Percentiles rank a stretch among this genome's conserved stretches.
phyloP scores from a whole-genome alignment of 1,140 invertebrate genomes.

The Heterodera carotae region DNA sequence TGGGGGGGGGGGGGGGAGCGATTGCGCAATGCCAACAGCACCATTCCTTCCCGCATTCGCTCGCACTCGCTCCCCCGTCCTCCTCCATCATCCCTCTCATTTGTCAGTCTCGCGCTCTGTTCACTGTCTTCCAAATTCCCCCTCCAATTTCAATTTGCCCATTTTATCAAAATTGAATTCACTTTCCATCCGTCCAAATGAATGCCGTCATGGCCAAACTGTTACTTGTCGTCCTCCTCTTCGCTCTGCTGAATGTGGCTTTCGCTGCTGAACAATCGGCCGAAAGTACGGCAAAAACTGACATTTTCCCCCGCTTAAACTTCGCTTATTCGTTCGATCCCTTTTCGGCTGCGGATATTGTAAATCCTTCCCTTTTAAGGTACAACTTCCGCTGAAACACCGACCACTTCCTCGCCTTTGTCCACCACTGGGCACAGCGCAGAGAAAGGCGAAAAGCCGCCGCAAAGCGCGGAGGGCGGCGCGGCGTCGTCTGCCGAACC shows the following conservation, averaged over 20 bases:
- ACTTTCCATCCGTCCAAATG: background rate
- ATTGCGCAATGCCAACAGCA: constrained; percentile 18
- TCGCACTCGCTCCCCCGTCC: background rate
- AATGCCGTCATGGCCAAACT: background rate
- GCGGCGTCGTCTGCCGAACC: background rate
- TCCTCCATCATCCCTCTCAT: background rate
- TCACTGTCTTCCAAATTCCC: too few species aligned
- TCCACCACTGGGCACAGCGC: background rate
- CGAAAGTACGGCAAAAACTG: background rate
- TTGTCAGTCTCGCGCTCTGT: background rate
- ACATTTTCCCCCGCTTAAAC: background rate
- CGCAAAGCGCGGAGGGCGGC: background rate
- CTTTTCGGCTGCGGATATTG: too few species aligned
- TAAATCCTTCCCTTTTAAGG: background rate
- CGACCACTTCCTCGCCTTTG: background rate
- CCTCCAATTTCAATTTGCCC: background rate
- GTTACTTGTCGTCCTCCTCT: background rate
- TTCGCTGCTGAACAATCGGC: constrained; percentile 5
- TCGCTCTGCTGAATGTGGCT: background rate
- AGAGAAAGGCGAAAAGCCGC: background rate
- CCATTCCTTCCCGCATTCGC: background rate
- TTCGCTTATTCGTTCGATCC: background rate
- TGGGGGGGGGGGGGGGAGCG: background rate
- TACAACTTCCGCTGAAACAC: background rate
- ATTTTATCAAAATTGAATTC: background rate